Percentiles rank a stretch among this genome's conserved stretches.
These are phyloP conservation scores for Oreochromis tanganicae DNA, from an alignment of 2,113 vertebrate species.

Conservation along the genomic window DNA sequence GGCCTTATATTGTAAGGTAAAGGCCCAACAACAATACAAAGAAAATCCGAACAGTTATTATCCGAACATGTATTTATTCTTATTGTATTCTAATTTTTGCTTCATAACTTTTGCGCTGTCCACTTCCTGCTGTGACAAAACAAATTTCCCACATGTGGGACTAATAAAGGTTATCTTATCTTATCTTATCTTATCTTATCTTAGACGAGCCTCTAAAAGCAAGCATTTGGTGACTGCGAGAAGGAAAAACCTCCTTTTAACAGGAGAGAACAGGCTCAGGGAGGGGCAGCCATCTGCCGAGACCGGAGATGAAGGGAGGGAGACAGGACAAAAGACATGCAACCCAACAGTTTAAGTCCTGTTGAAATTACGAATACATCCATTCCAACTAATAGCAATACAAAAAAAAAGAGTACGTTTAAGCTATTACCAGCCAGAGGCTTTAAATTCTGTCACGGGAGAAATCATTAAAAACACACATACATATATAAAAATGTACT, in stretches of 20 bases:
- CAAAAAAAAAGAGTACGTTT: not conserved
- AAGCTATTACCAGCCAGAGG: not conserved
- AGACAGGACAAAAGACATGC: not conserved
- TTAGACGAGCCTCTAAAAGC: not conserved
- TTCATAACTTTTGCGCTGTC: too few relatives aligned
- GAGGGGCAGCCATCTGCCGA: not conserved
- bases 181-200: too few relatives aligned
- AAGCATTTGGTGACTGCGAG: not conserved
- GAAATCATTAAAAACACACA: not conserved
- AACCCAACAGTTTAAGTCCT: not conserved
- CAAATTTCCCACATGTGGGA: too few relatives aligned
- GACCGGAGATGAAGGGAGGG: not conserved
- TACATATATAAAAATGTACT: not conserved
- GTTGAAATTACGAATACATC: not conserved
- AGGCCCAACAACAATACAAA: not conserved
- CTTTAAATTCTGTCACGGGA: not conserved
- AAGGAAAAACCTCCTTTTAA: not conserved
- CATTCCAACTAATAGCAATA: not conserved
- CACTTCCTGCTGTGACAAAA: too few relatives aligned
- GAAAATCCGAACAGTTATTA: not conserved
- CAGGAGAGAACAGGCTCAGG: not conserved
- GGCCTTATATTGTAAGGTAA: not conserved
- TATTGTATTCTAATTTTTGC: too few relatives aligned
- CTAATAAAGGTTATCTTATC: too few relatives aligned
- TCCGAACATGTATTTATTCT: too few relatives aligned